Conservation (phyloP, 2,888 invertebrate genomes). For the Deroplatys truncata region DNA sequence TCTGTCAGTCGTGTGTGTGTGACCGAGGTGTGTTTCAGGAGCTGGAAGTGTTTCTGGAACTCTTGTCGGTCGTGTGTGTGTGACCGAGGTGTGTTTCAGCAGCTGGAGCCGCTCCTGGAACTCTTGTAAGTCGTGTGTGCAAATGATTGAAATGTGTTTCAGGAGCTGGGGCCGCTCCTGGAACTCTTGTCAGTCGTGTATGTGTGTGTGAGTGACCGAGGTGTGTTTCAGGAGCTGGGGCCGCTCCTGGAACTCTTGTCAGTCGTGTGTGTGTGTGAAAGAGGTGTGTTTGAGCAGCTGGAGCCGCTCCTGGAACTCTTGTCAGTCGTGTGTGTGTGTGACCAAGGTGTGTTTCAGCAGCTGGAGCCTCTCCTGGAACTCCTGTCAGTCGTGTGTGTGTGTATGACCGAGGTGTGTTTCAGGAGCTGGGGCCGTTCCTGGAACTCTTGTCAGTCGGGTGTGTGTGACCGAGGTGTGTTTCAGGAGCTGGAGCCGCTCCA, state of each 20-base stretch:
- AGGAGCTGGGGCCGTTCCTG: conserved; percentile 63
- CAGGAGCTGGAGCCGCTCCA: conserved; percentile 63
- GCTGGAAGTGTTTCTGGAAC: conserved; percentile 61
- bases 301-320: conserved; percentile 64
- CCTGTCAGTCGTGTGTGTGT: conserved; percentile 62
- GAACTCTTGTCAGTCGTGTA: conserved; percentile 58
- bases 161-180: conserved; percentile 63
- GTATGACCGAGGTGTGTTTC: conserved; percentile 18
- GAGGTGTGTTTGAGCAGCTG: conserved; percentile 44
- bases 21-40: conserved; percentile 41
- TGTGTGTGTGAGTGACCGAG: too few species aligned
- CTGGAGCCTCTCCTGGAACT: conserved; percentile 62
- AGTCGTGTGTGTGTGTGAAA: conserved; percentile 51
- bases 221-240: conserved; percentile 51
- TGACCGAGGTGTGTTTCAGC: conserved; percentile 39
- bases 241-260: conserved; percentile 62
- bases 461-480: background rate
- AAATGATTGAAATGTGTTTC: conserved; percentile 16
- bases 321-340: conserved; percentile 57
- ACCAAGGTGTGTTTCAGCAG: conserved; percentile 41
- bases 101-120: conserved; percentile 61
- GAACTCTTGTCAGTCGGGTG: conserved; percentile 60
- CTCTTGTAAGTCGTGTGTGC: conserved; percentile 62
- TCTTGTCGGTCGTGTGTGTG: conserved; percentile 61
- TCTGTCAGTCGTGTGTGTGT: conserved; percentile 59